Base-by-base conservation (phyloP, 2,888 invertebrate genomes). In the Hipparchia semele region DNA sequence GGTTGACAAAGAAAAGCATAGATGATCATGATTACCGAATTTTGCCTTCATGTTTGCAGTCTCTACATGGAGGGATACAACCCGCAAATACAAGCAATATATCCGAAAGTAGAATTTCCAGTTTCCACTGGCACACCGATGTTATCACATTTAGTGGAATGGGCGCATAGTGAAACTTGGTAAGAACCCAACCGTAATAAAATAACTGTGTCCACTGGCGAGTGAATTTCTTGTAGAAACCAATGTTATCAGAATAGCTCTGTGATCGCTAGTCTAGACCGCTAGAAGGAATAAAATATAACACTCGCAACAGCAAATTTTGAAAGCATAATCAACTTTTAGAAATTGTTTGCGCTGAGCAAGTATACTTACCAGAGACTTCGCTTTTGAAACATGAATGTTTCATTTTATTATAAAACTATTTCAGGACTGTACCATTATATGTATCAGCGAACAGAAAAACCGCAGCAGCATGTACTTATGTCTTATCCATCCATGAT, bases 91-190 rank as follows among this genome's bases (percentile, higher is more conserved):
- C 91, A 96, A 9, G 95, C 94, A 12, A 86, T 99, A 0, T 98
- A 98, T 86, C 96, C 97, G 0, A 87, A 94, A 73, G 90, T 98
- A 0, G 85, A 95, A 69, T 97, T 95, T 81, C 99, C 99, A 0
- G 98, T 99, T 0, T 96, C 98, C 0, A 95, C 96, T 10, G 96
- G 96, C 53, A 99, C 99, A 0, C 96, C 97, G 0, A 96, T 96
- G 94, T 94, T 99, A 39, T 96, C 97, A 0, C 96, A 97, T 9
- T 89, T 96, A 9, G 94, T 98, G n/a, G 95, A 95, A 79, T 98
- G 98, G 98, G 96, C 98, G 75, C 98, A 99, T 81, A 89, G 92
- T 10, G 95, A 96, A 71, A 94, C 95, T 76, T 97, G 96, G 96
- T 92, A 76, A 83, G 79, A 70, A 6, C 7, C 6, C 49, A 49